A percentile compares a stretch with the other conserved stretches of the same genome.
Evolutionary conservation across 2,888 invertebrate genomes (phyloP).

Genomic region (Plebejus melissa): DNA sequence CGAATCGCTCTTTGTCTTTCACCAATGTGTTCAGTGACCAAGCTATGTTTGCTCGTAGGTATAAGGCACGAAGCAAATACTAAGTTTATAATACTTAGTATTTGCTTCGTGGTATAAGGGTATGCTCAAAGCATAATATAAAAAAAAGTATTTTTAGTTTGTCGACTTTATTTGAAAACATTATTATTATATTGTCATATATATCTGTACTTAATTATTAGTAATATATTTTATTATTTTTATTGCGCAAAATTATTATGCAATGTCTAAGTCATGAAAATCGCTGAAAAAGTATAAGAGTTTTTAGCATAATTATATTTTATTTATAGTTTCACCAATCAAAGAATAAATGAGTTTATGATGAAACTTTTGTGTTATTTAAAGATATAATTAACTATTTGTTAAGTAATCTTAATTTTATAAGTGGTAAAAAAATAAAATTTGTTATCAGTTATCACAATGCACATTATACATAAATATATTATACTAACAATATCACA

Average conservation of each 20-base stretch:
- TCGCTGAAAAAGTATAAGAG: too few relatives aligned
- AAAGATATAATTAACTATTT: neutral
- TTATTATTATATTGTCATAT: neutral
- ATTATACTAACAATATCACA: neutral
- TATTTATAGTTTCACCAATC: neutral
- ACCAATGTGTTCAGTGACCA: neutral
- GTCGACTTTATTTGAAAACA: neutral
- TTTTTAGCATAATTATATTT: neutral
- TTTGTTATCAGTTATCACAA: neutral
- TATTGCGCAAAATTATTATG: neutral
- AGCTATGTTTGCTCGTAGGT: neutral
- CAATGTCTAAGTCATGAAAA: neutral
- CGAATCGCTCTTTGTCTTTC: too few relatives aligned
- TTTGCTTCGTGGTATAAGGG: neutral
- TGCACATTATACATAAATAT: neutral
- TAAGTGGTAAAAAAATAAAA: neutral
- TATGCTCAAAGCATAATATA: constrained; percentile 3
- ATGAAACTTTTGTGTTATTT: neutral
- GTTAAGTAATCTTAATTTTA: neutral
- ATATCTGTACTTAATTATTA: neutral
- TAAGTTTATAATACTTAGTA: too few relatives aligned
- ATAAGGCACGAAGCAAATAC: neutral
- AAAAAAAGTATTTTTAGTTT: neutral
- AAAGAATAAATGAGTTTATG: neutral
- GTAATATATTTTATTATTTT: neutral